Evolutionary conservation across 53 echinoderm and acorn worm species (phyloP).

Genomic region (Pentamera pediparva): DNA sequence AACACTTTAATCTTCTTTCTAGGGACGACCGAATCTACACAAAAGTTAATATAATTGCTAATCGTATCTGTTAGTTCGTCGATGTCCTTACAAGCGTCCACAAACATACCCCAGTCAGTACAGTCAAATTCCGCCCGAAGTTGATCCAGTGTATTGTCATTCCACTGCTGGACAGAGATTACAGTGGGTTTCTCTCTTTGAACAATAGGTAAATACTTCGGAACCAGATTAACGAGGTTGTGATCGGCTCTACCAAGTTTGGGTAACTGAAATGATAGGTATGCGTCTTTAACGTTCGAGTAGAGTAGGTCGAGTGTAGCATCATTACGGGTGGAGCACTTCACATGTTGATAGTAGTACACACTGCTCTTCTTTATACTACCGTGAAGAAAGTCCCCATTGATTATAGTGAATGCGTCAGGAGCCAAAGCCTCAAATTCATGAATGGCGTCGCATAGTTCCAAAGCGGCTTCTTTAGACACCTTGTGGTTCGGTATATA

Average conservation of each 20-base stretch:
- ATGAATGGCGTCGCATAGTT: too few relatives aligned
- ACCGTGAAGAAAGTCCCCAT: neutral
- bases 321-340: too few relatives aligned
- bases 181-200: neutral
- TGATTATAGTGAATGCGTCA: neutral
- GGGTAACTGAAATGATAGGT: too few relatives aligned
- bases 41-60: slow-evolving; percentile 1
- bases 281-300: too few relatives aligned
- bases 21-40: slow-evolving; percentile 5
- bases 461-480: too few relatives aligned
- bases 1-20: neutral
- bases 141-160: neutral
- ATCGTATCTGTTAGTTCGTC: neutral
- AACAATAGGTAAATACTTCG: neutral
- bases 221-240: too few relatives aligned
- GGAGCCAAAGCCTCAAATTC: too few relatives aligned
- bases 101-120: neutral
- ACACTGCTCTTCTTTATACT: too few relatives aligned
- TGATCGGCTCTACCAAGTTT: too few relatives aligned
- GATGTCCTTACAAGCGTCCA: neutral
- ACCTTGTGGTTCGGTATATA: too few relatives aligned
- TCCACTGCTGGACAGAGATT: neutral
- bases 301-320: too few relatives aligned
- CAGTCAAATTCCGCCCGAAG: neutral
- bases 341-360: too few relatives aligned